Evolutionary conservation across 2,113 vertebrate species (phyloP).

Genomic region (Cricetomys ansorgei): DNA sequence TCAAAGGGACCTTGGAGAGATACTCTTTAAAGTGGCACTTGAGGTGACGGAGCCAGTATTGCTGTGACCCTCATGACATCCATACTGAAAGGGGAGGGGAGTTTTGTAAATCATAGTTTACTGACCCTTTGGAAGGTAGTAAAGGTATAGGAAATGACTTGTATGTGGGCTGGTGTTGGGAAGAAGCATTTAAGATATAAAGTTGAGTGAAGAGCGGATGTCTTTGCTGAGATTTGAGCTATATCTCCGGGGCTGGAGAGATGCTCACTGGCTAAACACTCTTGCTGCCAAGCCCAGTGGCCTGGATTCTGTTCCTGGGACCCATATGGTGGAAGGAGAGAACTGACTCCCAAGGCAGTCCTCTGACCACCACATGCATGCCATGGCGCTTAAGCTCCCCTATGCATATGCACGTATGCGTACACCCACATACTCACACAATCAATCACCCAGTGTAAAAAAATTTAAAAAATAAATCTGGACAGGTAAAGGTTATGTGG

Average conservation of each 20-base stretch:
- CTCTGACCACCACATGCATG: not conserved
- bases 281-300: not conserved
- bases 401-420: not conserved
- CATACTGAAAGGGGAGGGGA: conserved; percentile 27
- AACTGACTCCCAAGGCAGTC: not conserved
- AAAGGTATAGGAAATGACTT: conserved; percentile 45
- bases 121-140: conserved; percentile 40
- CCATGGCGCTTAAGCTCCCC: not conserved
- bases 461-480: not conserved
- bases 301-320: not conserved
- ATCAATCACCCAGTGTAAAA: too few species aligned
- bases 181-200: conserved; percentile 21
- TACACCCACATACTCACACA: not conserved
- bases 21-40: conserved; percentile 35
- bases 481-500: not conserved
- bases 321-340: not conserved
- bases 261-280: not conserved
- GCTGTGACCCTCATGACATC: not conserved
- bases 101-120: conserved; percentile 50
- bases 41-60: conserved; percentile 30
- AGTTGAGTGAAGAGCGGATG: not conserved
- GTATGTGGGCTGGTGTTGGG: not conserved
- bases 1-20: conserved; percentile 49
- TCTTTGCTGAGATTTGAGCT: not conserved
- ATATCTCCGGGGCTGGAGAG: not conserved